Base-by-base conservation (phyloP, 1,140 invertebrate species). In the Bombus turneri region DNA sequence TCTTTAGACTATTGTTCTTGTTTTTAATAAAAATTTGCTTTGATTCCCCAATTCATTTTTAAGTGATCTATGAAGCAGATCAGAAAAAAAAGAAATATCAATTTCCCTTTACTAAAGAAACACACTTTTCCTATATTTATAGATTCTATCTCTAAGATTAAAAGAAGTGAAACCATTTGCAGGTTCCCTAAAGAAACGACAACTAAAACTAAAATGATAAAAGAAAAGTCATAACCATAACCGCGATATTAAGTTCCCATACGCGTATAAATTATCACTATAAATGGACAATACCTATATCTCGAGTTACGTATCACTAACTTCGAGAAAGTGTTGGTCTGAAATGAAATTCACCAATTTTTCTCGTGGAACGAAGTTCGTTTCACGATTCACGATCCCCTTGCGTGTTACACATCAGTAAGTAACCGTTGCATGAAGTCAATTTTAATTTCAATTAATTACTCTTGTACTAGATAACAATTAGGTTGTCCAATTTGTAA, bases 381-480 rank as follows among this genome's bases (percentile, higher is more conserved):
- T 59, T 57, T 43, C 9, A 64, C 41, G 9, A 59, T 39, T 31
- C 10, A 8, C 18, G 18, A 9, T 41, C 28, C 25, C 34, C 64
- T 71, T 41, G 57, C 76, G 39, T 43, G 68, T n/a, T 53, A 47
- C 53, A 8, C 59, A 12, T 28, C 69, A n/a, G 13, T 59, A 22
- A n/a, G 64, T 59, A 18, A 13, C 37, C 22, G 13, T 64, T 39
- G 13, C 64, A 75, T 25, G 68, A 86, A 80, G 39, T 28, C 62
- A 76, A 81, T 83, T 86, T 34, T 9, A 37, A 59, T 47, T 59
- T 73, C 66, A 80, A 89, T 89, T 89, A 83, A 78, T 53, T 22
- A 69, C 41, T 18, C 64, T 43, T 74, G 91, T 81, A 81, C 91
- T 68, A 92, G 76, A 91, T 92, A 85, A 85, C 78, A 93, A 93